Evolutionary conservation across 2,888 invertebrate genomes (phyloP), one percentile per base, ranked within the genome.

Genomic region (Euzophera pinguis): DNA sequence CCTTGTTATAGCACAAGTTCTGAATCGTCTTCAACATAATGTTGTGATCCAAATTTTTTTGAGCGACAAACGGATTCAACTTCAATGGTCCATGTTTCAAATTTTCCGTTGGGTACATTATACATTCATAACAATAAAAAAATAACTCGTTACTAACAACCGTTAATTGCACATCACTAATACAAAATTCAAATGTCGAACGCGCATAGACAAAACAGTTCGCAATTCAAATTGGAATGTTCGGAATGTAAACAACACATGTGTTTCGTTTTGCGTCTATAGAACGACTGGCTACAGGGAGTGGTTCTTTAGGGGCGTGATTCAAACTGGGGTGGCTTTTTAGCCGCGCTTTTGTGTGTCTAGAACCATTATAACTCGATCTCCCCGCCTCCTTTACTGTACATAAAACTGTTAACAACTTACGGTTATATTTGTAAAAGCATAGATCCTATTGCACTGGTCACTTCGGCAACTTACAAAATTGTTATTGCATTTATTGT

Each of bases 11-110:
- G 52, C 84, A 89, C 58, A 90, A 59, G 56, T 78, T 88, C 56
- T 90, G 90, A 51, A 90, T 84, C 17, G 90, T 90, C 58, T 88
- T 89, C 77, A 90, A 78, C 90, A 90, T 90, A 82, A 81, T 88
- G 84, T 83, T 82, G 59, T 84, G 84, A 22, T 86, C 84, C 38
- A 85, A 55, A 49, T 71, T 78, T 63, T 82, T 83, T 50, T 69
- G 68, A 47, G 72, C 69, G 8, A 58, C 55, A 35, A 84, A 84
- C 50, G 75, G 78, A 62, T 85, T 86, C 45, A 89, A 65, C 59
- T 87, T 86, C 42, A 90, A 69, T 52, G 81, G 83, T 68, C 85
- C 89, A 83, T 89, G 76, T 71, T 86, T 89, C 10, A 80, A 61
- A 71, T 65, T 70, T 39, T 85, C 87, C 62, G 80, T 82, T 45